A percentile compares a stretch with the other conserved stretches of the same genome.
Conservation (phyloP, 2,113 vertebrate species). For the Caretta caretta region DNA sequence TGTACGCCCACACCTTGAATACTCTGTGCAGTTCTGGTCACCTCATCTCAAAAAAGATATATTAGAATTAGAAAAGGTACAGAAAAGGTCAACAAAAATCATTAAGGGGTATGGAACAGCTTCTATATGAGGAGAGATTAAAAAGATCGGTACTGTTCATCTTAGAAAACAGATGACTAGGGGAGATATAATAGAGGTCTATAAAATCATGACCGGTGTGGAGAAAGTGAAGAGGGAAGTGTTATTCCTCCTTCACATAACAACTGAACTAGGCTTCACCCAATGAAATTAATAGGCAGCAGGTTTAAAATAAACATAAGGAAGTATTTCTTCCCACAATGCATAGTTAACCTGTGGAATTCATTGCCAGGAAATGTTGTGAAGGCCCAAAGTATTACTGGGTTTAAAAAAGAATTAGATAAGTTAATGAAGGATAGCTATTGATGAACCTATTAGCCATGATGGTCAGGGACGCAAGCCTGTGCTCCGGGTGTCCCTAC, state of each 20-base stretch:
- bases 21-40: not conserved
- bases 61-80: not conserved
- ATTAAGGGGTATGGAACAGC: not conserved
- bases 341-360: not conserved
- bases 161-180: not conserved
- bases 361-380: not conserved
- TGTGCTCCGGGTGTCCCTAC: too few species aligned
- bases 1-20: not conserved
- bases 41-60: not conserved
- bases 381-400: not conserved
- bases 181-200: not conserved
- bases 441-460: too few species aligned
- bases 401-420: not conserved
- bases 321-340: not conserved
- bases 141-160: not conserved
- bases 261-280: not conserved
- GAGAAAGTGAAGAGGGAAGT: not conserved
- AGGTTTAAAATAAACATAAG: not conserved
- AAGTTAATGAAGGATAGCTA: not conserved
- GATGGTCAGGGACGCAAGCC: too few species aligned
- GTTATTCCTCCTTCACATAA: not conserved
- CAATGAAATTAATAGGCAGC: not conserved
- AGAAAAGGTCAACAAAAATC: not conserved
- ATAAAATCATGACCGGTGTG: not conserved
- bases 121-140: not conserved